Evolutionary conservation across 2,797 vertebrate genomes (phyloP), one percentile per base, ranked within the genome.

Genomic region (Telmatherina bonti): DNA sequence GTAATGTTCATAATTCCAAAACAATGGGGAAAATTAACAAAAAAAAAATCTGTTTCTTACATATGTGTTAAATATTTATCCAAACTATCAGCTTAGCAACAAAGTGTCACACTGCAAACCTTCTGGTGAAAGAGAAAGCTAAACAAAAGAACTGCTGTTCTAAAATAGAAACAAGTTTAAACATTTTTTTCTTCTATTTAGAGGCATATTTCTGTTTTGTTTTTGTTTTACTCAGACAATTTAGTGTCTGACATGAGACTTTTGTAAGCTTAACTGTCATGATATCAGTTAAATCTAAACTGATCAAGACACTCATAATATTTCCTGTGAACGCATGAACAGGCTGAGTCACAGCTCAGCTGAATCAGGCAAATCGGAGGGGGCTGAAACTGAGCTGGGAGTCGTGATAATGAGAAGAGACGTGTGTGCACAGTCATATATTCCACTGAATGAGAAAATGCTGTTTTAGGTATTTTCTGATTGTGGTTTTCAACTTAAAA

Each of bases 291-390:
- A 36, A 36, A 38, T 65, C 26, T 47, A 52, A 22, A 63, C 61
- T 11, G 27, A 63, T 70, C 9, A 35, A 54, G 30, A 70, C 38
- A 64, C 7, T 8, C 24, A 13, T 18, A n/a, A 54, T 62, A 38
- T 66, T 58, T 82, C 57, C 52, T 80, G 53, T 60, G 41, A 61
- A 55, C 20, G 62, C 35, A 30, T 70, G 67, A 72, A 60, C 12
- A 18, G 16, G 36, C 53, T 84, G 84, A 88, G 62, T 88, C 70
- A 84, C 53, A 56, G 33, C 67, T 69, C 54, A 56, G 51, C 20
- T 35, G 62, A 84, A 79, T 66, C 62, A 70, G 77, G 83, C 56
- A 81, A 61, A 81, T 76, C 63, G 59, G 22, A 71, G 65, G 57
- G 66, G 55, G 26, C 31, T 64, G 59, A 60, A 53, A 62, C 12